phyloP scores from a whole-genome alignment of 2,113 vertebrate genomes.

The Ifrita kowaldi region DNA sequence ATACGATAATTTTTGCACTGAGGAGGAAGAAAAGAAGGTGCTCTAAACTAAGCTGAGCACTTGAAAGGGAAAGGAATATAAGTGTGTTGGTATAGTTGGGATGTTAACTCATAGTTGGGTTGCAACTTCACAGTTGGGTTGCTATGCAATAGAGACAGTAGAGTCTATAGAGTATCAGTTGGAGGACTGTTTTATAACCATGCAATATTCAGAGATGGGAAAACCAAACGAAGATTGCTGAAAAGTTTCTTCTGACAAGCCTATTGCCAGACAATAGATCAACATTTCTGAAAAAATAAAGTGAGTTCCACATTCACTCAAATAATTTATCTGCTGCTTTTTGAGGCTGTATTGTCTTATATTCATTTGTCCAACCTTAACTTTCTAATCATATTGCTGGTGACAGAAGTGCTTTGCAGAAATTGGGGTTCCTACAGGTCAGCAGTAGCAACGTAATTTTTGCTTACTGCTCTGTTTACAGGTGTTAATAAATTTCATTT shows the following conservation, averaged over 20 bases:
- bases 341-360: neutral
- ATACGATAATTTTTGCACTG: neutral
- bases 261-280: neutral
- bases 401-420: neutral
- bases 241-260: neutral
- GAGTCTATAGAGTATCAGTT: neutral
- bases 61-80: neutral
- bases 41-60: neutral
- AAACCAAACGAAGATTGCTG: neutral
- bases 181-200: neutral
- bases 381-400: neutral
- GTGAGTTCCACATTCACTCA: neutral
- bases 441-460: neutral
- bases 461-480: neutral
- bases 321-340: neutral
- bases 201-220: neutral
- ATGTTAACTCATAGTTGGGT: neutral
- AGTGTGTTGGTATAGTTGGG: neutral
- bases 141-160: neutral
- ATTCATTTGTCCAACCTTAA: neutral
- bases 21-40: neutral
- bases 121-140: neutral
- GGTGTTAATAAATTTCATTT: neutral
- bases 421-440: neutral
- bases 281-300: neutral